Conservation (phyloP, 2,797 vertebrate species). For the Valencia hispanica region DNA sequence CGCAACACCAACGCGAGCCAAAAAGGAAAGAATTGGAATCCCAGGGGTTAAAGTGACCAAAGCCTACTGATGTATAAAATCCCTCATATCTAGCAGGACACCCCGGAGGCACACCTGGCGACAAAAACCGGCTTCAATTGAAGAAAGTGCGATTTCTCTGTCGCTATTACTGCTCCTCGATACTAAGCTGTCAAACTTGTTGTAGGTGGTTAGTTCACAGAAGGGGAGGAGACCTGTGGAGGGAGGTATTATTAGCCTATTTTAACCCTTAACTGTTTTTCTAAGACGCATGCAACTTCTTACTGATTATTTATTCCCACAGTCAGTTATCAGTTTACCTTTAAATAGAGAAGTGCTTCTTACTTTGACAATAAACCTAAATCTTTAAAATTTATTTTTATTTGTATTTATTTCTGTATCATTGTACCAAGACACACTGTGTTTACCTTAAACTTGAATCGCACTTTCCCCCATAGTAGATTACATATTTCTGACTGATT, state of each 20-base stretch:
- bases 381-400: neutral
- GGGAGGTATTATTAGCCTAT: slow-evolving; percentile 24
- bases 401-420: neutral
- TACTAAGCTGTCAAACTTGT: slow-evolving; percentile 80
- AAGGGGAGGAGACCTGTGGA: slow-evolving; percentile 65
- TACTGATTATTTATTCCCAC: neutral
- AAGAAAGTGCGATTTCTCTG: slow-evolving; percentile 18
- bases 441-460: neutral
- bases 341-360: neutral
- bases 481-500: neutral
- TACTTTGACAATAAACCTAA: neutral
- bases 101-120: slow-evolving; percentile 17
- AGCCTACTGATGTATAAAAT: slow-evolving; percentile 47
- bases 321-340: neutral
- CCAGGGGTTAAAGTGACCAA: slow-evolving; percentile 30
- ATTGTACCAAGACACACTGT: neutral
- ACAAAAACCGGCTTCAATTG: neutral
- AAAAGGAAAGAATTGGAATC: neutral
- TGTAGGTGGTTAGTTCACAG: slow-evolving; percentile 54
- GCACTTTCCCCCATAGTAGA: neutral
- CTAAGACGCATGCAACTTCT: neutral
- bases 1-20: neutral
- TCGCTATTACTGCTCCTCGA: slow-evolving; percentile 17
- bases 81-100: slow-evolving; percentile 60
- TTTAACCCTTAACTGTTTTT: slow-evolving; percentile 29